Evolutionary conservation across 2,797 vertebrate genomes (phyloP), one percentile per base, ranked within the genome.

Genomic region (Syncerus caffer): DNA sequence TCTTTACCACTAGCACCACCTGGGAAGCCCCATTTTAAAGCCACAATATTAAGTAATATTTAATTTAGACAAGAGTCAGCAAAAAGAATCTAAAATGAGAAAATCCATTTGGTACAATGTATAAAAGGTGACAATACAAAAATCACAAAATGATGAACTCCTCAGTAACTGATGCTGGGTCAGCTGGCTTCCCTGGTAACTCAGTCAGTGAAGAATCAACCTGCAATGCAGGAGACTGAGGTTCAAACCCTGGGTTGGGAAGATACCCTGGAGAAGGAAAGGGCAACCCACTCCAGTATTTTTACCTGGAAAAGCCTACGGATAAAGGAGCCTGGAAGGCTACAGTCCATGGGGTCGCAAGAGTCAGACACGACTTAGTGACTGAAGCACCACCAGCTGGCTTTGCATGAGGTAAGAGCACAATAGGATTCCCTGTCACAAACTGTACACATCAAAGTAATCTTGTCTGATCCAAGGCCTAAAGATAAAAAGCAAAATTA

Each of bases 321-420:
- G 62, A 34, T 34, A 19, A n/a, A 10, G 62, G 62, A 34, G 62
- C 31, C 62, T 67, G 31, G 31, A 15, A 64, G 60, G 60, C 31
- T 67, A 34, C n/a, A 10, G n/a, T 34, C 16, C 31, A 34, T 0
- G n/a, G 16, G 8, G 62, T 34, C 1, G 0, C 62, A 19, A 34
- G 31, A 67, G 31, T 67, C 8, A 0, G 8, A 34, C n/a, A 67
- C 0, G 16, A 19, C 16, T 67, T 19, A 19, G 31, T n/a, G 31
- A 64, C 62, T 19, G 19, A 67, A 67, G 16, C 62, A n/a, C 4
- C 16, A 67, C 62, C 17, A 60, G 3, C 10, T 42, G 34, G 51
- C 23, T 93, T 51, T 78, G 47, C 0, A 10, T 13, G 29, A 15
- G 14, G 57, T 53, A 23, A 74, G 50, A 80, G 34, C 27, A 42